Evolutionary conservation across 2,113 vertebrate genomes (phyloP).

Genomic region (Lasiurus cinereus): DNA sequence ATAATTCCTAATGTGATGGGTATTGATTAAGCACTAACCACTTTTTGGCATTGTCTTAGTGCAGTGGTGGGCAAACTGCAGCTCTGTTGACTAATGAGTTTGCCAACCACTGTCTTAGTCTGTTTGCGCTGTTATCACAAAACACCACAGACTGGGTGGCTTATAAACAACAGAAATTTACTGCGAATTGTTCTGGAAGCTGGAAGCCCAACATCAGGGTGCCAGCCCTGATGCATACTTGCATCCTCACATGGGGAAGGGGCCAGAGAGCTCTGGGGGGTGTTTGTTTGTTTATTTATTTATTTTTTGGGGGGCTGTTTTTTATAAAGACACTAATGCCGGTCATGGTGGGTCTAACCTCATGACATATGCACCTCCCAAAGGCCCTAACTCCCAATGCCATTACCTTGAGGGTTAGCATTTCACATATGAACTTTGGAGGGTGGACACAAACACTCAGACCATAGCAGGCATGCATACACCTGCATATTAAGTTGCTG

Average conservation of each 20-base stretch:
- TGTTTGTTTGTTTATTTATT: neutral
- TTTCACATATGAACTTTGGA: neutral
- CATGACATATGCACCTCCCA: neutral
- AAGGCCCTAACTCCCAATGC: neutral
- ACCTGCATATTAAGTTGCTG: neutral
- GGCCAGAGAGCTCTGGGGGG: neutral
- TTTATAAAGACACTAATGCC: neutral
- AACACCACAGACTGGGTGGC: neutral
- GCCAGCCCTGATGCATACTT: neutral
- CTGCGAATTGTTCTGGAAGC: neutral
- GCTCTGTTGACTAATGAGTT: too few species aligned
- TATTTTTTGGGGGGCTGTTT: too few species aligned
- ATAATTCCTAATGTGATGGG: neutral
- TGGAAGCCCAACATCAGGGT: neutral
- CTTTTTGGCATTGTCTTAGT: neutral
- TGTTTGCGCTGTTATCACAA: neutral
- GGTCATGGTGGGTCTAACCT: neutral
- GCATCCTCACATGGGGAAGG: neutral
- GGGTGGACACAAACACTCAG: neutral
- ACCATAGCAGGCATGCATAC: neutral
- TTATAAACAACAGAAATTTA: neutral
- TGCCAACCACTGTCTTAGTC: neutral
- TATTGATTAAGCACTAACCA: neutral
- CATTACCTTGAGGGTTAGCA: neutral
- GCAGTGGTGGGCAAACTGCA: too few species aligned